A percentile compares a stretch with the other conserved stretches of the same genome.
phyloP scores from a whole-genome alignment of 2,888 invertebrate genomes.

The Octonoba sinensis region DNA sequence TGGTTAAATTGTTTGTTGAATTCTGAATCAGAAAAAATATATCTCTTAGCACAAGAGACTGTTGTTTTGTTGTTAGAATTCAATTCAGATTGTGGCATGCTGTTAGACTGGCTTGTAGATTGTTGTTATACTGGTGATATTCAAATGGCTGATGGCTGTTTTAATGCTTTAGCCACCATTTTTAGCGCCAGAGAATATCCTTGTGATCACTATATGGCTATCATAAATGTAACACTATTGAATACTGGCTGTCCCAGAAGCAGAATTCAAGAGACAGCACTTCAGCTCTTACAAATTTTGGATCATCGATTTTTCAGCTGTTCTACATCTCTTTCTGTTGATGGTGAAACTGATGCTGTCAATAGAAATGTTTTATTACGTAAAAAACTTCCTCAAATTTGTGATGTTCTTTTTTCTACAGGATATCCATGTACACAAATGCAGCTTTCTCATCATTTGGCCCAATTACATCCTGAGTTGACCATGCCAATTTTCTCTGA shows the following conservation, averaged over 20 bases:
- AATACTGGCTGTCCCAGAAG: slow-evolving; percentile 95
- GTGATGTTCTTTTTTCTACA: slow-evolving; percentile 64
- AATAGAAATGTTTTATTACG: slow-evolving; percentile 49
- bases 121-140: slow-evolving; percentile 94
- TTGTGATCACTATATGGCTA: slow-evolving; percentile 96
- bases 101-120: slow-evolving; percentile 95
- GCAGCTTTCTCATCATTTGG: slow-evolving; percentile 90
- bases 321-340: slow-evolving; percentile 66
- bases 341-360: slow-evolving; percentile 61
- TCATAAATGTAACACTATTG: slow-evolving; percentile 96
- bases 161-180: slow-evolving; percentile 93
- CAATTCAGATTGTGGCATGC: slow-evolving; percentile 89
- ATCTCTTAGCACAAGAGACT: slow-evolving; percentile 91
- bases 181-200: slow-evolving; percentile 98
- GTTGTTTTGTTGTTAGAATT: slow-evolving; percentile 93
- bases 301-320: slow-evolving; percentile 94
- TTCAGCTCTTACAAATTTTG: slow-evolving; percentile 89
- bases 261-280: slow-evolving; percentile 91
- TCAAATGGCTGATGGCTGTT: slow-evolving; percentile 95
- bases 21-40: slow-evolving; percentile 78
- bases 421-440: slow-evolving; percentile 85
- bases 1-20: slow-evolving; percentile 94
- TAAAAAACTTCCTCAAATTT: slow-evolving; percentile 50
- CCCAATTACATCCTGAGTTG: slow-evolving; percentile 94
- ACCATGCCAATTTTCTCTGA: slow-evolving; percentile 99